Conservation (phyloP, 2,797 vertebrate species). For the Chiloscyllium punctatum region DNA sequence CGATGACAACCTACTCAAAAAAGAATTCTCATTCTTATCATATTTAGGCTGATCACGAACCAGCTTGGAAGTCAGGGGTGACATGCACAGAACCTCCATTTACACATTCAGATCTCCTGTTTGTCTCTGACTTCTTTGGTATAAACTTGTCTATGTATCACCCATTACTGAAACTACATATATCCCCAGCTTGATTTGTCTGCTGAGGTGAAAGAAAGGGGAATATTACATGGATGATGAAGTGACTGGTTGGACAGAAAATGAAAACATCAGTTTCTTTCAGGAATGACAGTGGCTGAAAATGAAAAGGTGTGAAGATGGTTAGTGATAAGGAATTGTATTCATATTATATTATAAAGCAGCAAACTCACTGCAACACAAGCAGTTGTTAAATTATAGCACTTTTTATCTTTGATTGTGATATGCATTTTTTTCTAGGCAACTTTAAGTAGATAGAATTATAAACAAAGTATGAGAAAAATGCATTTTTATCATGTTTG, state of each 20-base stretch:
- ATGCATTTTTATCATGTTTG: too few species aligned
- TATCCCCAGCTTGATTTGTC: background rate
- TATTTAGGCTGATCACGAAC: background rate
- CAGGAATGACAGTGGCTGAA: too few species aligned
- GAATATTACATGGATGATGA: background rate
- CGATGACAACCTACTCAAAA: background rate
- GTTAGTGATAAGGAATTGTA: too few species aligned
- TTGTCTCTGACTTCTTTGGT: background rate
- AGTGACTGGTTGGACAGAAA: background rate
- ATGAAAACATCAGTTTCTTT: background rate
- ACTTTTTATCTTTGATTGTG: too few species aligned
- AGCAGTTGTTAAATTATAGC: too few species aligned
- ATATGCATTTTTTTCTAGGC: too few species aligned
- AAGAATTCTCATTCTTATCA: background rate
- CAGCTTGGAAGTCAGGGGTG: background rate
- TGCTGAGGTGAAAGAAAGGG: background rate
- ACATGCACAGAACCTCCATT: background rate
- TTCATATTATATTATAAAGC: too few species aligned
- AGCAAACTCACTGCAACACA: too few species aligned
- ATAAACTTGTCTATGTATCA: background rate
- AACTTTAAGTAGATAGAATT: too few species aligned
- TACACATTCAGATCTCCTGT: background rate
- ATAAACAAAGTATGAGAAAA: too few species aligned
- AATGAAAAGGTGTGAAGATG: too few species aligned
- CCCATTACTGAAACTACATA: background rate